These are phyloP conservation scores for Gisinianus flammeolus DNA, from an alignment of 2,888 invertebrate species.

Conservation along the genomic window DNA sequence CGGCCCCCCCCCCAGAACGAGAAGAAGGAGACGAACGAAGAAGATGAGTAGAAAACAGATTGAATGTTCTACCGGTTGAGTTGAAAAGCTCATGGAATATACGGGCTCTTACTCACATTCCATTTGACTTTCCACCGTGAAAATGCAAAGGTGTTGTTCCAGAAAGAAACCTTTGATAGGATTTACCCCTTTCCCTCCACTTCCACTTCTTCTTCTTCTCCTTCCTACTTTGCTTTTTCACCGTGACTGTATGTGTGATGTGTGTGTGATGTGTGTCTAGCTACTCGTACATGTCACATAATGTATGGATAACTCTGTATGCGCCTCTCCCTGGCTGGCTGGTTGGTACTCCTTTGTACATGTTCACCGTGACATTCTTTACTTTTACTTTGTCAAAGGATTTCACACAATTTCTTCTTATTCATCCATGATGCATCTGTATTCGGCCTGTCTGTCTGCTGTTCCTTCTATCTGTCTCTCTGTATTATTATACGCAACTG, in stretches of 20 bases:
- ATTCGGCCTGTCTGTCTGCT: no score
- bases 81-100: no score
- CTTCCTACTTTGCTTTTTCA: neutral
- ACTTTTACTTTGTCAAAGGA: neutral
- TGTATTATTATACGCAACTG: neutral
- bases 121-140: conserved; percentile 34
- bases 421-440: neutral
- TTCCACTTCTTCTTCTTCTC: neutral
- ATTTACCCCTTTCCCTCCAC: neutral
- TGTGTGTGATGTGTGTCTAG: neutral
- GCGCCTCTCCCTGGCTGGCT: no score
- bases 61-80: no score
- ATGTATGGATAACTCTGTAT: neutral
- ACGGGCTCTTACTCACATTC: conserved; percentile 22
- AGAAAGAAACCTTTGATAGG: neutral
- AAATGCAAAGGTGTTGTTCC: conserved; percentile 30
- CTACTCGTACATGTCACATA: neutral
- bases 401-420: neutral
- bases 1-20: no score
- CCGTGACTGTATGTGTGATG: neutral
- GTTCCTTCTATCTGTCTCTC: neutral
- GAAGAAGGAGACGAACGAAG: no score
- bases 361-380: neutral
- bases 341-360: no score
- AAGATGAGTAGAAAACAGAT: no score